A percentile compares a stretch with the other conserved stretches of the same genome.
Conservation (phyloP, 2,888 invertebrate species). For the Erebia ligea region DNA sequence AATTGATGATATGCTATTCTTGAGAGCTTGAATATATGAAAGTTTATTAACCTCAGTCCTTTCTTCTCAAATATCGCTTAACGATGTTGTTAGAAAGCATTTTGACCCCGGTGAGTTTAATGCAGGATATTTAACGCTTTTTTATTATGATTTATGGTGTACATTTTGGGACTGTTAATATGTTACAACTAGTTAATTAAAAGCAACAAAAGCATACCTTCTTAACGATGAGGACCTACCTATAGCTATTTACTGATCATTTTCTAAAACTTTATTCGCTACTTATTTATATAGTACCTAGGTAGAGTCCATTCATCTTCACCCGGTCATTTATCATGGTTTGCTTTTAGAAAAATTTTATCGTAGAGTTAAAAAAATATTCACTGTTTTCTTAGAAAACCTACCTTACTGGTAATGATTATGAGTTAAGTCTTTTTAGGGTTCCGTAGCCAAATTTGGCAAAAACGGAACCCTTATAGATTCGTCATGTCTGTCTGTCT, state of each 20-base stretch:
- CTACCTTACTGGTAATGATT: no score
- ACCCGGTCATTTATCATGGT: background rate
- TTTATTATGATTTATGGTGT: constrained; percentile 20
- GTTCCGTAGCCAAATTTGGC: no score
- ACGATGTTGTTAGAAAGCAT: constrained; percentile 16
- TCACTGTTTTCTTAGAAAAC: no score
- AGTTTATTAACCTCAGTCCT: constrained; percentile 20
- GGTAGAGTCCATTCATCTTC: background rate
- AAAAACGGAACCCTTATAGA: no score
- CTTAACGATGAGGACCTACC: background rate
- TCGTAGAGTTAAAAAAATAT: no score
- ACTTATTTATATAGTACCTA: no score
- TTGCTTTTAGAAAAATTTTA: background rate
- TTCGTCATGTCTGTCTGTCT: no score
- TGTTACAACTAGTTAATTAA: constrained; percentile 3
- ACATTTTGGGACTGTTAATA: background rate
- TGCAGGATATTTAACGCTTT: constrained; percentile 18
- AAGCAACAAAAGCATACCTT: background rate
- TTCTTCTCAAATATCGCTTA: constrained; percentile 26
- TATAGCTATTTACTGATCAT: background rate
- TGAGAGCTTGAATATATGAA: background rate
- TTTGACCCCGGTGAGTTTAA: constrained; percentile 2
- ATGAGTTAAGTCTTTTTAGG: no score
- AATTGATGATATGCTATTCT: constrained; percentile 12
- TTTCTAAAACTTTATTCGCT: no score